A percentile compares a stretch with the other conserved stretches of the same genome.
These are phyloP conservation scores for Aurelia aurita complex sp. Pacific DNA, from an alignment of 30 jellyfish, hydroid and myxozoan genomes.

Conservation along the genomic window DNA sequence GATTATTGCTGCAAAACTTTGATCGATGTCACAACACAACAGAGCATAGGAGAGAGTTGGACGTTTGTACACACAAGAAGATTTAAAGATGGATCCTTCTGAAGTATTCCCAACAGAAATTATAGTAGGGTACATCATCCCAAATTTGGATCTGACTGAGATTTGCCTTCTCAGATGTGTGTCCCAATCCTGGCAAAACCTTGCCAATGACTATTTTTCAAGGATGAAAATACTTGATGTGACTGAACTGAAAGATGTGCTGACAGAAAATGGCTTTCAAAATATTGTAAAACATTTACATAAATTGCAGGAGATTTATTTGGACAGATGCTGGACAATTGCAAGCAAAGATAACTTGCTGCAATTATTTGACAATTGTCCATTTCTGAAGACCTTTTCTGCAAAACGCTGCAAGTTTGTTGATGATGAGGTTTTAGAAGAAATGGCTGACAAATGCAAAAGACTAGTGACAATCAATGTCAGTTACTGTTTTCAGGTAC, in stretches of 20 bases:
- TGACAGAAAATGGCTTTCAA: conserved; percentile 38
- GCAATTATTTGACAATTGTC: conserved; percentile 22
- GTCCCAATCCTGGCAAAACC: conserved; percentile 25
- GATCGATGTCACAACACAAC: too few relatives aligned
- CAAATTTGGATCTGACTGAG: conserved; percentile 41
- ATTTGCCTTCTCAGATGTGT: conserved; percentile 48
- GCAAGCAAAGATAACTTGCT: conserved; percentile 28
- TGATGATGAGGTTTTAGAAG: conserved; percentile 60
- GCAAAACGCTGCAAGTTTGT: conserved; percentile 64
- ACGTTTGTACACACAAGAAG: too few relatives aligned
- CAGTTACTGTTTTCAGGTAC: conserved; percentile 58
- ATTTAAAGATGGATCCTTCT: conserved; percentile 7
- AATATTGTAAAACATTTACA: conserved; percentile 27
- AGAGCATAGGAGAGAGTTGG: too few relatives aligned
- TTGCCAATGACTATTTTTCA: conserved; percentile 10
- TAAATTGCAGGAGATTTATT: conserved; percentile 30
- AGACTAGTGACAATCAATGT: conserved; percentile 26
- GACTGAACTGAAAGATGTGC: conserved; percentile 16
- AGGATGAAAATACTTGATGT: conserved; percentile 34
- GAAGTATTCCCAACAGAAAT: conserved; percentile 32
- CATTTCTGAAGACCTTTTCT: conserved; percentile 19
- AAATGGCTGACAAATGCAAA: conserved; percentile 33
- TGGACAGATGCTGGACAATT: conserved; percentile 65
- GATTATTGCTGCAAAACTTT: too few relatives aligned
- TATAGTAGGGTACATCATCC: conserved; percentile 31